Conservation (phyloP, 2,888 invertebrate species). For the Aphidoletes aphidimyza region DNA sequence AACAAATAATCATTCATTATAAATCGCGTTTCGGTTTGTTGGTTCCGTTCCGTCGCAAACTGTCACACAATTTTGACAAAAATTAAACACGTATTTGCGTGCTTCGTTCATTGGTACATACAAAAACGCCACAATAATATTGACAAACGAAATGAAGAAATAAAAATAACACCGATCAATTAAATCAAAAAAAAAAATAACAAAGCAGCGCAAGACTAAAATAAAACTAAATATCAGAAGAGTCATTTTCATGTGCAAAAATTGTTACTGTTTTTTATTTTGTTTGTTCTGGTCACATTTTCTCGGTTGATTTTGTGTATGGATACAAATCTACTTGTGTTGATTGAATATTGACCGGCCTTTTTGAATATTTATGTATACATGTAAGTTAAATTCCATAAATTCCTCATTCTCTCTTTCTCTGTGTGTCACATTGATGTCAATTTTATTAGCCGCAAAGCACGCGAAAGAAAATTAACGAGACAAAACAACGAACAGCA, state of each 20-base stretch:
- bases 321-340: neutral
- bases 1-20: neutral
- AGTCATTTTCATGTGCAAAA: neutral
- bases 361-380: slow-evolving; percentile 28
- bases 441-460: too few relatives aligned
- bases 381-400: slow-evolving; percentile 42
- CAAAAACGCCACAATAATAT: neutral
- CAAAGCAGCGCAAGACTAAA: neutral
- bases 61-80: neutral
- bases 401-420: neutral
- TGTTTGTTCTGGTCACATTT: neutral
- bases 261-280: neutral
- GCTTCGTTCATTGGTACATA: neutral
- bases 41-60: neutral
- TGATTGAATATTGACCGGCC: slow-evolving; percentile 14
- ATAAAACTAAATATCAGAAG: neutral
- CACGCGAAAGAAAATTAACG: too few relatives aligned
- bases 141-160: slow-evolving; percentile 18
- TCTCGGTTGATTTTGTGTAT: neutral
- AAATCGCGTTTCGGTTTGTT: neutral
- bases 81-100: neutral
- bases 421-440: too few relatives aligned
- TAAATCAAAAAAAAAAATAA: too few relatives aligned
- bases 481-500: too few relatives aligned
- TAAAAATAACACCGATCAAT: too few relatives aligned